phyloP scores from a whole-genome alignment of 2,888 invertebrate species.

The Epinotia bilunana region DNA sequence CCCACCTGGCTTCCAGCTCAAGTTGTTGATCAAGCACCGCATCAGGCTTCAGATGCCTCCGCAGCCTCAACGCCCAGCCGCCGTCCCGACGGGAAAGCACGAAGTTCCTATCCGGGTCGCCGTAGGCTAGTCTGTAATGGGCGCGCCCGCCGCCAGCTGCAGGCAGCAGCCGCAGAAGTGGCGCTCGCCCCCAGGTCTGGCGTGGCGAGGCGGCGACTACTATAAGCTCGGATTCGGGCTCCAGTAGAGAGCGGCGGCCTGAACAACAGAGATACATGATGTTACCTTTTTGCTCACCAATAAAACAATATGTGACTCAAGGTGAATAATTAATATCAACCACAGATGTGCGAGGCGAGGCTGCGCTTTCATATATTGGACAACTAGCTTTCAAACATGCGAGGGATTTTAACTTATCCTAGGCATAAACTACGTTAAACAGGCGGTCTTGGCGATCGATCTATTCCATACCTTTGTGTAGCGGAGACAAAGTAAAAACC shows the following conservation, averaged over 20 bases:
- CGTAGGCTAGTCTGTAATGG: constrained; percentile 75
- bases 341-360: too few species aligned
- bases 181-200: constrained; percentile 75
- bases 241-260: constrained; percentile 74
- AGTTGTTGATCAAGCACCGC: constrained; percentile 63
- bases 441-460: too few species aligned
- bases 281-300: not conserved
- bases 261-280: not conserved
- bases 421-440: too few species aligned
- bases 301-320: too few species aligned
- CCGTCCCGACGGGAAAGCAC: constrained; percentile 72
- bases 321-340: too few species aligned
- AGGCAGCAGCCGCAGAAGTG: constrained; percentile 71
- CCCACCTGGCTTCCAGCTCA: constrained; percentile 70
- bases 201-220: constrained; percentile 64
- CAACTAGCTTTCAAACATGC: too few species aligned
- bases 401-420: too few species aligned
- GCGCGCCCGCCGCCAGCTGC: constrained; percentile 67
- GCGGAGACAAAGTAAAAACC: too few species aligned
- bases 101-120: constrained; percentile 65
- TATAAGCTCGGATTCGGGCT: constrained; percentile 73
- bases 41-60: constrained; percentile 63
- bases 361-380: too few species aligned
- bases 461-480: too few species aligned
- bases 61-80: constrained; percentile 69